phyloP scores from a whole-genome alignment of 1,140 invertebrate genomes.

The Sarcophaga peregrina region DNA sequence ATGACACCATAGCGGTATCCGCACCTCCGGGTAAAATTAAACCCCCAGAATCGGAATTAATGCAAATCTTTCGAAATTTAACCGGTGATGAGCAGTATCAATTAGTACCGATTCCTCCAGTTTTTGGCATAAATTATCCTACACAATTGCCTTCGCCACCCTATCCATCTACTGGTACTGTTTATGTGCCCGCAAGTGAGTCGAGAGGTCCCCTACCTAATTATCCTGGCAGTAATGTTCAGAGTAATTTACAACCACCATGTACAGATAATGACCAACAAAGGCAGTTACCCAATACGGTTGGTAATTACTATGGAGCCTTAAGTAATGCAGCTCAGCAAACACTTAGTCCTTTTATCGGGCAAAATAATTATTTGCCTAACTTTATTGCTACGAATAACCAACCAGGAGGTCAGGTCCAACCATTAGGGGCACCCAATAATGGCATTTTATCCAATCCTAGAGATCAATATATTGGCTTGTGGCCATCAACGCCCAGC shows the following conservation, averaged over 20 bases:
- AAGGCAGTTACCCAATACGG: background rate
- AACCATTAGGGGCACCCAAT: background rate
- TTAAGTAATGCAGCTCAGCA: background rate
- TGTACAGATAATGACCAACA: conserved; percentile 12
- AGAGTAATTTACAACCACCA: background rate
- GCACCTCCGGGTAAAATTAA: conserved; percentile 49
- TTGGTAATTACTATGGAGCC: background rate
- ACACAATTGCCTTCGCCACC: conserved; percentile 41
- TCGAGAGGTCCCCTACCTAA: background rate
- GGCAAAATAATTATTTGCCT: background rate
- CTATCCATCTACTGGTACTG: conserved; percentile 35
- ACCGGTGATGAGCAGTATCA: conserved; percentile 44
- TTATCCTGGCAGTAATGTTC: conserved; percentile 13
- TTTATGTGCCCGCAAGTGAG: conserved; percentile 18
- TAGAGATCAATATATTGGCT: conserved; percentile 39
- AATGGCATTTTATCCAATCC: background rate
- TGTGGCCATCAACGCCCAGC: background rate
- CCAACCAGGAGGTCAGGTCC: background rate
- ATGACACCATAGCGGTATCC: conserved; percentile 53
- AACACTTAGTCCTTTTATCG: background rate
- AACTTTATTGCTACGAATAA: background rate
- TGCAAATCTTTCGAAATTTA: conserved; percentile 46
- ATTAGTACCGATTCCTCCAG: conserved; percentile 24
- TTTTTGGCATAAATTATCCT: conserved; percentile 43
- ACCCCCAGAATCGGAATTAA: conserved; percentile 43